Conservation (phyloP, 2,888 invertebrate species). For the Taphrorychus bicolor region DNA sequence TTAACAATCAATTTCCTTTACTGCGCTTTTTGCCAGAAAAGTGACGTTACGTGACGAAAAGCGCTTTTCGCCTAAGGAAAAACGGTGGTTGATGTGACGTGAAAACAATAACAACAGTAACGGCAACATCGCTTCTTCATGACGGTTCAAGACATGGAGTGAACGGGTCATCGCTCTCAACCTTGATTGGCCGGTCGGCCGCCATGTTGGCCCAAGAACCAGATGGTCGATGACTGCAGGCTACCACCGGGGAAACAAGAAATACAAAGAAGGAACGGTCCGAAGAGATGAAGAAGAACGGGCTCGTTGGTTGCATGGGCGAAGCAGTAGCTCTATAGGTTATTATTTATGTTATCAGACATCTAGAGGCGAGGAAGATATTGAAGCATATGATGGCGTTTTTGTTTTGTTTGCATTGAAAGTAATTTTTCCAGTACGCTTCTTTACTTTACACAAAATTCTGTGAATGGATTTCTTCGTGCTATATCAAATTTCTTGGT, state of each 20-base stretch:
- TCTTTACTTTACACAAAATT: too few species aligned
- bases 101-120: slow-evolving; percentile 12
- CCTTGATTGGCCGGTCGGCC: slow-evolving; percentile 33
- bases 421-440: too few species aligned
- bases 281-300: slow-evolving; percentile 14
- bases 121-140: slow-evolving; percentile 19
- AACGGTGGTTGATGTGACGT: background rate
- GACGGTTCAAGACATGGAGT: slow-evolving; percentile 17
- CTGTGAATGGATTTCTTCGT: too few species aligned
- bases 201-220: slow-evolving; percentile 33
- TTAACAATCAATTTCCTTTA: background rate
- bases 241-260: slow-evolving; percentile 27
- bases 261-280: slow-evolving; percentile 17
- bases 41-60: too few species aligned
- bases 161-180: slow-evolving; percentile 38
- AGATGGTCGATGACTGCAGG: slow-evolving; percentile 40
- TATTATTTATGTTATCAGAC: background rate
- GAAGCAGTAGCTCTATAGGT: slow-evolving; percentile 5
- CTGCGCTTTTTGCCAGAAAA: background rate
- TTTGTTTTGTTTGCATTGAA: too few species aligned
- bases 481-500: too few species aligned
- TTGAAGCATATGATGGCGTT: too few species aligned
- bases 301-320: slow-evolving; percentile 1
- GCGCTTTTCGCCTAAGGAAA: background rate
- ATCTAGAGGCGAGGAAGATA: too few species aligned